Conservation (phyloP, 2,888 invertebrate species). For the Hypomecis atomaria region DNA sequence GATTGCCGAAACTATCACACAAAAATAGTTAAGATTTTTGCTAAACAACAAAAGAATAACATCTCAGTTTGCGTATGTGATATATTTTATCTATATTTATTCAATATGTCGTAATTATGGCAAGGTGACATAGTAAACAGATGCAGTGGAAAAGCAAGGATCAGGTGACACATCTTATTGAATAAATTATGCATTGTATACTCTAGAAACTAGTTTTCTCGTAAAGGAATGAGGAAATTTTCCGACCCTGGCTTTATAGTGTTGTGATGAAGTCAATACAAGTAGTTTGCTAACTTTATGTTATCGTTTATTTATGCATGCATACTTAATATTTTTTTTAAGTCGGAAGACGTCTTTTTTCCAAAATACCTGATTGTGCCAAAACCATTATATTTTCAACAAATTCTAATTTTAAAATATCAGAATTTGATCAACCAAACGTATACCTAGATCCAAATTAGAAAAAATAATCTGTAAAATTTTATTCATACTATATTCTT, state of each 20-base stretch:
- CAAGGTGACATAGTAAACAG: conserved; percentile 14
- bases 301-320: not conserved
- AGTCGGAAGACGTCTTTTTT: no score
- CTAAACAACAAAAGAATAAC: not conserved
- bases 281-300: not conserved
- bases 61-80: not conserved
- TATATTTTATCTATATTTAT: conserved; percentile 1
- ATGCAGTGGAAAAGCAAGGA: conserved; percentile 15
- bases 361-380: no score
- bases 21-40: no score
- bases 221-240: conserved; percentile 29
- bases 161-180: conserved; percentile 17
- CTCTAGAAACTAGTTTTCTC: conserved; percentile 17
- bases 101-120: conserved; percentile 10
- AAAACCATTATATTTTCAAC: no score
- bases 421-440: no score
- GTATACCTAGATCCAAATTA: no score
- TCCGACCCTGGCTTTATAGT: conserved; percentile 14
- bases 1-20: no score
- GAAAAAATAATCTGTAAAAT: no score
- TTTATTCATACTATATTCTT: no score
- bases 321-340: no score
- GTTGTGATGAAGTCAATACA: conserved; percentile 9
- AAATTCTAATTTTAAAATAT: no score
- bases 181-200: conserved; percentile 21